Conservation (phyloP, 1,140 invertebrate genomes). For the Bombus pascuorum region DNA sequence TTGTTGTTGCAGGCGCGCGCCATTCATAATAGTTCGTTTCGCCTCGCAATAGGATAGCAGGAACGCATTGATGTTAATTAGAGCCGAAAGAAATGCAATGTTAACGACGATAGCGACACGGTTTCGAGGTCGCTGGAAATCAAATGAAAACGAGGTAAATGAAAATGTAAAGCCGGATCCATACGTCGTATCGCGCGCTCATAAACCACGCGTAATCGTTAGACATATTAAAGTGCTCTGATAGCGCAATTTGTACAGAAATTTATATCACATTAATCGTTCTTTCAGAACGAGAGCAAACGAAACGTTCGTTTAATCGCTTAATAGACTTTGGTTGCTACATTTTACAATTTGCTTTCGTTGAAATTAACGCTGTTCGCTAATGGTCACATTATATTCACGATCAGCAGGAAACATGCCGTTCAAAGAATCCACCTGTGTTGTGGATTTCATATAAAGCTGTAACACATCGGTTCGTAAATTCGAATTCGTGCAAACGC, state of each 20-base stretch:
- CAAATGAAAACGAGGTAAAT: not conserved
- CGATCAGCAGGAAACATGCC: too few relatives aligned
- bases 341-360: not conserved
- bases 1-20: not conserved
- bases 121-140: not conserved
- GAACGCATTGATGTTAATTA: slow-evolving; percentile 39
- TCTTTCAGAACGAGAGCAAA: not conserved
- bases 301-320: not conserved
- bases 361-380: not conserved
- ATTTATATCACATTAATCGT: not conserved
- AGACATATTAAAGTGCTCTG: not conserved
- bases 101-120: not conserved
- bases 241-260: not conserved
- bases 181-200: not conserved
- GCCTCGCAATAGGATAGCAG: not conserved
- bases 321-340: not conserved
- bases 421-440: not conserved
- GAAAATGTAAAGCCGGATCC: not conserved
- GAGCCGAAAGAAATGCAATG: slow-evolving; percentile 25
- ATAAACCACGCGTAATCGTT: not conserved
- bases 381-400: not conserved
- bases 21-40: not conserved
- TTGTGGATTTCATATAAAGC: not conserved
- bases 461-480: not conserved
- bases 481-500: not conserved